Evolutionary conservation across 2,888 invertebrate genomes (phyloP), one percentile per base, ranked within the genome.

Genomic region (Phengaris arion): DNA sequence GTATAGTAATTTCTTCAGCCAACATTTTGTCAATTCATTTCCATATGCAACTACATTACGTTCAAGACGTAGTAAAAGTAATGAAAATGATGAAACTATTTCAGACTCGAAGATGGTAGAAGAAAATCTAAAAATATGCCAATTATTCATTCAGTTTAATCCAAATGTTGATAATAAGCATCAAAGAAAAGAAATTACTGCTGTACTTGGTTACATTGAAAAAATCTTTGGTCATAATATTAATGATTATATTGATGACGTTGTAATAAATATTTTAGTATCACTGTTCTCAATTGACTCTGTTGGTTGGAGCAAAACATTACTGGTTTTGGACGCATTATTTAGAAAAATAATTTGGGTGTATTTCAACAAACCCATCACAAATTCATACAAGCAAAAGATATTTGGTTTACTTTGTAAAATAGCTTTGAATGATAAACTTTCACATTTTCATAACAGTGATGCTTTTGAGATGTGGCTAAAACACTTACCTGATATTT

Each of bases 11-110:
- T 85, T 87, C 68, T 96, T 95, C 81, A 88, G 91, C 6, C 94
- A 92, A 76, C 94, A 94, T 85, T 92, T 96, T 78, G 85, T 96
- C 2, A 84, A 83, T 55, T 87, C 90, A 74, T 95, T 96, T 80
- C 96, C 96, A 1, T 96, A 95, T 85, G 87, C 89, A 6, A 94
- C 94, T 77, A 91, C 89, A 79, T 84, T 87, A 70, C 85, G 90
- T 76, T 84, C 85, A 51, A 94, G 85, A 77, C 85, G 86, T 80
- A 81, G 79, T 15, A 77, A 15, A 57, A 82, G 82, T 76, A 80
- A 82, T 76, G 78, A 80, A 74, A 81, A 85, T 81, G 89, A 89
- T 76, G 83, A 91, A 78, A 80, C 78, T 55, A 90, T 93, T 75
- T 89, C 86, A 78, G 93, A 93, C 79, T 84, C 86, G 12, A 90